Evolutionary conservation across 2,888 invertebrate species (phyloP).

Genomic region (Colostygia pectinataria): DNA sequence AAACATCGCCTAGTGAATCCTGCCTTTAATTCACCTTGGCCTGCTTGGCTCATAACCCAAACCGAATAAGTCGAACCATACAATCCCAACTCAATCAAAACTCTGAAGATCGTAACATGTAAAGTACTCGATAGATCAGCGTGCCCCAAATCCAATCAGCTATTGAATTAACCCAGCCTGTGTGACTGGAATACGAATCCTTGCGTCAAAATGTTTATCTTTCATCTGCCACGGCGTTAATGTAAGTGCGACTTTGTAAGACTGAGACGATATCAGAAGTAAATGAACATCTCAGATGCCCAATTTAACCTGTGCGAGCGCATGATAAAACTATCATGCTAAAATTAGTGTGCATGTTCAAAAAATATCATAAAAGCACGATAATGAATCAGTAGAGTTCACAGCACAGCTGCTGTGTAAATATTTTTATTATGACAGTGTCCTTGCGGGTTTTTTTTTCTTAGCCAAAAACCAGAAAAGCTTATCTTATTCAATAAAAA

Average conservation of each 20-base stretch:
- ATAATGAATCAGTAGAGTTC: too few relatives aligned
- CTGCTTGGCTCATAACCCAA: constrained; percentile 10
- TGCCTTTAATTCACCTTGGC: constrained; percentile 9
- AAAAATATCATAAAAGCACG: too few relatives aligned
- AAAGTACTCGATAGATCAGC: constrained; percentile 66
- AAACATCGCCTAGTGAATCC: not conserved
- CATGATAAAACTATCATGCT: too few relatives aligned
- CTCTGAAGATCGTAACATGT: constrained; percentile 48
- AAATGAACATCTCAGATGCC: constrained; percentile 3
- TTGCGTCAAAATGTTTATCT: constrained; percentile 82
- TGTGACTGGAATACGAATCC: constrained; percentile 82
- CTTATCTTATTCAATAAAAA: not conserved
- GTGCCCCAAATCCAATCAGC: constrained; percentile 82
- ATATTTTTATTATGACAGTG: too few relatives aligned
- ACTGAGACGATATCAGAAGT: constrained; percentile 28
- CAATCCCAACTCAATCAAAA: constrained; percentile 24
- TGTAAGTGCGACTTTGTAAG: constrained; percentile 66
- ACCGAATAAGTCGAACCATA: constrained; percentile 3
- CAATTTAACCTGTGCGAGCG: not conserved
- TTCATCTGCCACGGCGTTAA: constrained; percentile 76
- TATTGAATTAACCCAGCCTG: constrained; percentile 81
- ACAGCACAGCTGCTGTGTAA: too few relatives aligned
- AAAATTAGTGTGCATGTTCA: too few relatives aligned
- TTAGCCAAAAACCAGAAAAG: not conserved
- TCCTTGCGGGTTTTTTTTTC: not conserved